Evolutionary conservation across 2,113 vertebrate species (phyloP).

Genomic region (Meriones unguiculatus): DNA sequence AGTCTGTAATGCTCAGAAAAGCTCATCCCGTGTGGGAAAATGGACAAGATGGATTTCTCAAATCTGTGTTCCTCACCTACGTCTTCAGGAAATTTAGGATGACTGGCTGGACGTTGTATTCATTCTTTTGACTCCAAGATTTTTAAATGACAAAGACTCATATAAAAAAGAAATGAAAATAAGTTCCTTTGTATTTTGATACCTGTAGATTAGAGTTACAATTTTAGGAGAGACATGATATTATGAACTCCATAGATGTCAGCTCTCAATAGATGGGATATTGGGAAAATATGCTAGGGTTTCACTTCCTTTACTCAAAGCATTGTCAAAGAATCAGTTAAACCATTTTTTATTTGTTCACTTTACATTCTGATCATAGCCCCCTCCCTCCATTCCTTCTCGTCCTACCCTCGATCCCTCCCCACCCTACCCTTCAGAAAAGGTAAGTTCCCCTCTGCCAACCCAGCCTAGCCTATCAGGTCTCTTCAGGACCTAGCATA

Average conservation of each 20-base stretch:
- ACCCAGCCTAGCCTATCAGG: no score
- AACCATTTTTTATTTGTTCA: background rate
- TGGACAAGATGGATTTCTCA: background rate
- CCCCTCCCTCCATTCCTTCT: no score
- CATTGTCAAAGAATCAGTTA: background rate
- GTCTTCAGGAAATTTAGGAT: background rate
- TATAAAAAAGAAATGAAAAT: background rate
- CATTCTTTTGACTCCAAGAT: background rate
- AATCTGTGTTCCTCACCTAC: background rate
- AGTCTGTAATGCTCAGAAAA: background rate
- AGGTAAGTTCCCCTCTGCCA: no score
- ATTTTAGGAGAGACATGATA: background rate
- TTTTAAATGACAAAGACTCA: background rate
- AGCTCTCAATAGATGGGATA: background rate
- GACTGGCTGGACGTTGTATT: background rate
- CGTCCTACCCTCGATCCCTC: no score
- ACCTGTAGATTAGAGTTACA: background rate
- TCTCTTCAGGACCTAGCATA: no score
- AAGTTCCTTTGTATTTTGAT: background rate
- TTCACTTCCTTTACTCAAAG: constrained; percentile 15
- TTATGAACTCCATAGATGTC: background rate
- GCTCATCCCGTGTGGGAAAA: background rate
- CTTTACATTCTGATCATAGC: no score
- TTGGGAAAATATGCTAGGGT: background rate
- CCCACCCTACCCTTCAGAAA: no score